Evolutionary conservation across 2,113 vertebrate species (phyloP).

Genomic region (Mormyrus lacerda): DNA sequence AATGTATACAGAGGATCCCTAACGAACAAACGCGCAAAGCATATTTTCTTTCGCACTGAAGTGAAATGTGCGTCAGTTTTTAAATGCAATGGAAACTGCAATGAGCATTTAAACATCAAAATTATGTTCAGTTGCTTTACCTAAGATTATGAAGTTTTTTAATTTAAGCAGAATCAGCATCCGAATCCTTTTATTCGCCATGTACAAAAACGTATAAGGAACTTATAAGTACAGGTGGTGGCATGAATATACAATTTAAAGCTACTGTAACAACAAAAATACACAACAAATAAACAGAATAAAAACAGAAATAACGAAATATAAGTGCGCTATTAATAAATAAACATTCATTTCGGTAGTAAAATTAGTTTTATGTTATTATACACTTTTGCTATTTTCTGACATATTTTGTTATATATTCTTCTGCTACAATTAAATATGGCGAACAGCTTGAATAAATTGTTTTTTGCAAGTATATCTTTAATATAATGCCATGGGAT

Average conservation of each 20-base stretch:
- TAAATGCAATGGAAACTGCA: background rate
- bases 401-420: background rate
- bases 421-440: background rate
- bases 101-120: background rate
- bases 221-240: background rate
- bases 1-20: conserved; percentile 1
- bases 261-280: background rate
- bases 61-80: background rate
- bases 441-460: background rate
- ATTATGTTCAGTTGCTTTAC: background rate
- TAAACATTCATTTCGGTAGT: background rate
- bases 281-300: background rate
- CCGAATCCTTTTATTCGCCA: background rate
- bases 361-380: background rate
- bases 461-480: background rate
- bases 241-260: background rate
- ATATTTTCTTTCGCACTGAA: background rate
- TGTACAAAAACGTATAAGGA: background rate
- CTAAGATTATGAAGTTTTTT: background rate
- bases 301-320: background rate
- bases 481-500: background rate
- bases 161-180: background rate
- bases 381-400: background rate
- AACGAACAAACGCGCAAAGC: background rate
- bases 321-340: background rate